Evolutionary conservation across 2,797 vertebrate species (phyloP).

Genomic region (Sebastolobus altivelis): DNA sequence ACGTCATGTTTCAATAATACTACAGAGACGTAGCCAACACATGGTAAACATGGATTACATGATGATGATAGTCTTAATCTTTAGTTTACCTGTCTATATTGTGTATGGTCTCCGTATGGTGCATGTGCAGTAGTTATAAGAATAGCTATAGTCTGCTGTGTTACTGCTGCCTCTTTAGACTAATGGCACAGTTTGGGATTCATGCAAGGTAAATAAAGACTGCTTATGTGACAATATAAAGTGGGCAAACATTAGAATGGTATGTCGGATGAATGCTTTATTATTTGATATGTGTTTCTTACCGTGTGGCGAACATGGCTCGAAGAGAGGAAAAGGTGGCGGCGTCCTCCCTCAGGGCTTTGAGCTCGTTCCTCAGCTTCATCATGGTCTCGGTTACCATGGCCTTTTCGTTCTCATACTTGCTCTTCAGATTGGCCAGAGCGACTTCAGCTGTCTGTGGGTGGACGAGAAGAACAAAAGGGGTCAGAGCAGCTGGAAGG

Average conservation of each 20-base stretch:
- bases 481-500: conserved; percentile 45
- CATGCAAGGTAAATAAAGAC: not conserved
- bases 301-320: conserved; percentile 97
- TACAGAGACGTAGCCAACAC: conserved; percentile 33
- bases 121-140: not conserved
- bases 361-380: conserved; percentile 96
- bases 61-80: conserved; percentile 36
- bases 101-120: conserved; percentile 12
- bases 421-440: conserved; percentile 96
- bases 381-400: conserved; percentile 98
- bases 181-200: not conserved
- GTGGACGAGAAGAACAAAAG: conserved; percentile 40
- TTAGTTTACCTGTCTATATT: conserved; percentile 40
- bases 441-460: conserved; percentile 94
- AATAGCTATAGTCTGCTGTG: conserved; percentile 9
- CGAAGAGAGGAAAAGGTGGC: conserved; percentile 96
- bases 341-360: conserved; percentile 95
- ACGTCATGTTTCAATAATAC: conserved; percentile 32
- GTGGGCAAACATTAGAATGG: not conserved
- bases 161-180: conserved; percentile 8
- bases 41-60: conserved; percentile 47
- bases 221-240: not conserved
- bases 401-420: conserved; percentile 96
- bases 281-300: conserved; percentile 32
- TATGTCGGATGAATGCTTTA: not conserved